Evolutionary conservation across 1,140 invertebrate species (phyloP).

Genomic region (Lordiphosa stackelbergi): DNA sequence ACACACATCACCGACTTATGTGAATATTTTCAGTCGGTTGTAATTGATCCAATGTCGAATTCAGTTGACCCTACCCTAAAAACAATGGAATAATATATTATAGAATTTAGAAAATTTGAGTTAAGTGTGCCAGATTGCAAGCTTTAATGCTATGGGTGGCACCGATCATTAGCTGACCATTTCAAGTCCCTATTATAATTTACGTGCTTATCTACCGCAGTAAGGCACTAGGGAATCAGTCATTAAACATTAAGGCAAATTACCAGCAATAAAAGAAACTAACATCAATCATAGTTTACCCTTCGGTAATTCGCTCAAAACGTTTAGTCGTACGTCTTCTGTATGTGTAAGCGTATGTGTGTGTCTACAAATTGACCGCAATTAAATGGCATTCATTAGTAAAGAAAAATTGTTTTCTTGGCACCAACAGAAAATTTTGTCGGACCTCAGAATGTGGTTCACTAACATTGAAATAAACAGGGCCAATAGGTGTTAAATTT

Average conservation of each 20-base stretch:
- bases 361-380: conserved; percentile 23
- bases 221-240: conserved; percentile 5
- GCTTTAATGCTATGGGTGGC: too few relatives aligned
- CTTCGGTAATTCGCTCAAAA: conserved; percentile 26
- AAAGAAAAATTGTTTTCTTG: conserved; percentile 9
- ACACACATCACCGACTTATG: too few relatives aligned
- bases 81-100: too few relatives aligned
- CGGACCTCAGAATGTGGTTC: conserved; percentile 8
- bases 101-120: too few relatives aligned
- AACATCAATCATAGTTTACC: conserved; percentile 30
- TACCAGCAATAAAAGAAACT: conserved; percentile 23
- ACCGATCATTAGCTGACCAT: too few relatives aligned
- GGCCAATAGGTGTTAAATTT: conserved; percentile 24
- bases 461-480: conserved; percentile 14
- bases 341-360: neutral
- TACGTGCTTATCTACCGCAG: neutral
- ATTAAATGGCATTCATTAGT: conserved; percentile 12
- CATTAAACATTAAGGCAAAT: conserved; percentile 15
- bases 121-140: too few relatives aligned
- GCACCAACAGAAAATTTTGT: conserved; percentile 1
- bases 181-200: too few relatives aligned
- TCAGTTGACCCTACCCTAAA: too few relatives aligned
- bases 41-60: too few relatives aligned
- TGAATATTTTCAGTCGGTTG: too few relatives aligned
- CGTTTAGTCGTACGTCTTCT: too few relatives aligned